Conservation (phyloP, 2,113 vertebrate genomes). For the Chascanopsetta lugubris region DNA sequence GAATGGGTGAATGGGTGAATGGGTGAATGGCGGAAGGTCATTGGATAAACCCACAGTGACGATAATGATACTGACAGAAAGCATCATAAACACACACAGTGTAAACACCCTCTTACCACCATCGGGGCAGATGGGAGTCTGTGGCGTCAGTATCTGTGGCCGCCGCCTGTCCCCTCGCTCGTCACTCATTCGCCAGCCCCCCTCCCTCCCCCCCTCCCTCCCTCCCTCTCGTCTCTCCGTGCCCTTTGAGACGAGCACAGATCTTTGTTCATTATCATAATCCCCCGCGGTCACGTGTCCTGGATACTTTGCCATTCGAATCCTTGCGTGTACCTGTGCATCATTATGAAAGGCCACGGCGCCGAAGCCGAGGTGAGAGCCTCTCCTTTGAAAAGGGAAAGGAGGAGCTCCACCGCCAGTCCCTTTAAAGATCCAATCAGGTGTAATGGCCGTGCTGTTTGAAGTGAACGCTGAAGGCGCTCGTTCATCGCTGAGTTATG, state of each 20-base stretch:
- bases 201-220: neutral
- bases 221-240: neutral
- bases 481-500: neutral
- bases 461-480: neutral
- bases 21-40: too few relatives aligned
- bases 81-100: too few relatives aligned
- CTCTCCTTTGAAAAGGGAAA: conserved; percentile 3
- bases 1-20: too few relatives aligned
- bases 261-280: conserved; percentile 52
- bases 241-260: conserved; percentile 42
- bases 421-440: conserved; percentile 27
- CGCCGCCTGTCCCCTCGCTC: neutral
- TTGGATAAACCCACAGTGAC: too few relatives aligned
- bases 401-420: too few relatives aligned
- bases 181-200: neutral
- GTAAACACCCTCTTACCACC: too few relatives aligned
- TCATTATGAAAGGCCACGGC: conserved; percentile 10
- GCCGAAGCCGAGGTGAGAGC: conserved; percentile 16
- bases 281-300: conserved; percentile 37
- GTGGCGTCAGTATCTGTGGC: too few relatives aligned
- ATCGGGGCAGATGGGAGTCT: neutral
- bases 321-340: neutral
- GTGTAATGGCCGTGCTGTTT: neutral
- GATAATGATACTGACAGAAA: too few relatives aligned
- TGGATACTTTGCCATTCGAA: conserved; percentile 54